Base-by-base conservation (phyloP, 2,797 vertebrate genomes). In the Sorex maritimensis region DNA sequence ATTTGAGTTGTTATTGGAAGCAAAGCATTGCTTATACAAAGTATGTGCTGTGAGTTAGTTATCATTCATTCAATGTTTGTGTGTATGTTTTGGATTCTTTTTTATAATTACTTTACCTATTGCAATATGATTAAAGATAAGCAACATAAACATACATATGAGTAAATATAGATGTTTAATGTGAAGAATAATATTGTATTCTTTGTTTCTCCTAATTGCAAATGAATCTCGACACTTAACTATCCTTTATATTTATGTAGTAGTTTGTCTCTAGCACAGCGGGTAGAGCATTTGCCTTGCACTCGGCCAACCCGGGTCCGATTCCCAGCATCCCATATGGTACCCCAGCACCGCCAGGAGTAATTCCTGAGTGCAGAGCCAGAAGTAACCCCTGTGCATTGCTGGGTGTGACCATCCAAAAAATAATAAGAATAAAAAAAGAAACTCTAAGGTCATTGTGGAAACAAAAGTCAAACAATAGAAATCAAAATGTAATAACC, bases 81-180 rank as follows among this genome's bases (percentile, higher is more conserved):
- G 26, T 14, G 4, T 58, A 63, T 38, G 72, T 72, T 91, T 49
- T 23, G 26, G 49, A 72, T 52, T 23, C 15, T 65, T 80, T 65
- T 30, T 19, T 67, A 26, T 77, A 7, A 6, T 46, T 55, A 41
- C 6, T 26, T 83, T 72, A 5, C 24, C 30, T 21, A 17, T 88
- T 77, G 28, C 55, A 14, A 61, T 71, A 9, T 52, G 49, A 38
- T 82, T 87, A 77, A 38, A 69, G 81, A 75, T 82, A 77, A 71
- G 75, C 77, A 73, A 77, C 15, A 69, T 71, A n/a, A 88, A 4
- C 8, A n/a, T 58, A 58, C 19, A 21, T 58, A 6, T 58, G 14
- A 14, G 14, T 58, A 58, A 17, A 58, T 19, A 58, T 19, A 52
- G 19, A 69, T 81, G 63, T 63, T 63, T 63, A 82, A 77, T 80